These are phyloP conservation scores for Marcusenius ussheri DNA, from an alignment of 2,113 vertebrate species.

Conservation along the genomic window DNA sequence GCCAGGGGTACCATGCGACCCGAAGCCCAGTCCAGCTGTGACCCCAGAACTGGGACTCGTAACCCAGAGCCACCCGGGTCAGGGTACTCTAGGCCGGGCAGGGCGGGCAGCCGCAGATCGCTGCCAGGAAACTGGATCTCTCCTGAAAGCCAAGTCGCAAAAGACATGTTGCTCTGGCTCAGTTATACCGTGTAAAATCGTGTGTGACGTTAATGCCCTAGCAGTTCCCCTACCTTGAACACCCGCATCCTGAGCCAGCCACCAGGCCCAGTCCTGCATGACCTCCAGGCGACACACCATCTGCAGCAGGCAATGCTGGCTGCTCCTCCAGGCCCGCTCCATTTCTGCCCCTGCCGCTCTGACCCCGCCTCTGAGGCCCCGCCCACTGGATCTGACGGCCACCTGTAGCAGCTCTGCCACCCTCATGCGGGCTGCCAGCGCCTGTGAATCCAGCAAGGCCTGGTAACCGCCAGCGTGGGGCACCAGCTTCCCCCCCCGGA, in stretches of 20 bases:
- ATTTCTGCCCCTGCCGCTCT: constrained; percentile 51
- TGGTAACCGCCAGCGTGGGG: constrained; percentile 65
- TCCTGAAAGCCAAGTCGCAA: constrained; percentile 47
- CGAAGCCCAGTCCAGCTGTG: constrained; percentile 56
- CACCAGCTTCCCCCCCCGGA: constrained; percentile 44
- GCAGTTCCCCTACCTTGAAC: constrained; percentile 52
- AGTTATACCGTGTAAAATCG: not conserved
- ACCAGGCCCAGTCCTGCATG: constrained; percentile 48
- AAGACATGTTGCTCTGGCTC: not conserved
- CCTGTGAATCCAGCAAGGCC: constrained; percentile 62
- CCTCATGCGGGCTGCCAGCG: constrained; percentile 31
- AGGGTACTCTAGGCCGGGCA: constrained; percentile 79
- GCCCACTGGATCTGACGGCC: constrained; percentile 19
- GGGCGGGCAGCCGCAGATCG: constrained; percentile 59
- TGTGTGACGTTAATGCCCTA: not conserved
- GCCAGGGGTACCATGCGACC: constrained; percentile 57
- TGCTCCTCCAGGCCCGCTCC: constrained; percentile 52
- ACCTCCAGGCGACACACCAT: constrained; percentile 56
- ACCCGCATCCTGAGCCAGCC: constrained; percentile 55
- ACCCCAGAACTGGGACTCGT: constrained; percentile 74
- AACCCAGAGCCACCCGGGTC: constrained; percentile 74
- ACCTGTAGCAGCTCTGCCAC: constrained; percentile 27
- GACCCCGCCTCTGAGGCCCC: constrained; percentile 40
- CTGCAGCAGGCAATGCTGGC: constrained; percentile 58
- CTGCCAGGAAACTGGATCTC: constrained; percentile 61